Evolutionary conservation across 2,888 invertebrate species (phyloP).

Genomic region (Agrotis segetum): DNA sequence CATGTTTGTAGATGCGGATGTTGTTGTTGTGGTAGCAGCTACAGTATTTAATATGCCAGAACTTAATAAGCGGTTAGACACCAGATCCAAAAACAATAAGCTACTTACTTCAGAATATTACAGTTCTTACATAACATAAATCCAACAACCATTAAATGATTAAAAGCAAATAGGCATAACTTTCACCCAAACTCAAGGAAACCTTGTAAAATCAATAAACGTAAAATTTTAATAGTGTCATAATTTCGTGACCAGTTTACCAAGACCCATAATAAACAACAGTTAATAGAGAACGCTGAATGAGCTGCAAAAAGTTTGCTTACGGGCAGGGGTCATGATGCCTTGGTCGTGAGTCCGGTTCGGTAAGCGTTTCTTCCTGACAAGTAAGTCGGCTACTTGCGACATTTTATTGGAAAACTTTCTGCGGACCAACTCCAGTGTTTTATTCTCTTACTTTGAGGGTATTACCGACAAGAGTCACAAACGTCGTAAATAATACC

Average conservation of each 20-base stretch:
- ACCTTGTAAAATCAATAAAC: slow-evolving; percentile 64
- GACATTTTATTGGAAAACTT: slow-evolving; percentile 68
- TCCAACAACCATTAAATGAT: slow-evolving; percentile 16
- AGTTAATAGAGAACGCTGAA: slow-evolving; percentile 37
- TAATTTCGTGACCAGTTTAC: slow-evolving; percentile 59
- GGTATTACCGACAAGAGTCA: slow-evolving; percentile 53
- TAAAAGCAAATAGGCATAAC: slow-evolving; percentile 40
- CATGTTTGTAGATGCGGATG: background rate
- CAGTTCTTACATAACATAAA: background rate
- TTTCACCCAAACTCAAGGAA: slow-evolving; percentile 52
- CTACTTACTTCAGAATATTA: background rate
- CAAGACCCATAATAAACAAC: slow-evolving; percentile 51
- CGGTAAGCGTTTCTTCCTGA: slow-evolving; percentile 51
- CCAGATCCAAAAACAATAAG: too few relatives aligned
- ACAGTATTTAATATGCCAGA: too few relatives aligned
- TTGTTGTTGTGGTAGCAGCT: background rate
- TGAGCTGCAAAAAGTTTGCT: slow-evolving; percentile 42
- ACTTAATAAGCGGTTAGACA: too few relatives aligned
- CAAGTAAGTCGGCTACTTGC: slow-evolving; percentile 62
- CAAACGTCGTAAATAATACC: slow-evolving; percentile 55
- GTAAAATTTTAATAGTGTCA: slow-evolving; percentile 63
- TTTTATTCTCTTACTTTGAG: slow-evolving; percentile 62
- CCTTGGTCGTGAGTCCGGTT: slow-evolving; percentile 42
- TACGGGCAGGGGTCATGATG: slow-evolving; percentile 48
- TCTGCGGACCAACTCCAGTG: slow-evolving; percentile 52